Base-by-base conservation (phyloP, 2,888 invertebrate species). In the Plebejus anna region DNA sequence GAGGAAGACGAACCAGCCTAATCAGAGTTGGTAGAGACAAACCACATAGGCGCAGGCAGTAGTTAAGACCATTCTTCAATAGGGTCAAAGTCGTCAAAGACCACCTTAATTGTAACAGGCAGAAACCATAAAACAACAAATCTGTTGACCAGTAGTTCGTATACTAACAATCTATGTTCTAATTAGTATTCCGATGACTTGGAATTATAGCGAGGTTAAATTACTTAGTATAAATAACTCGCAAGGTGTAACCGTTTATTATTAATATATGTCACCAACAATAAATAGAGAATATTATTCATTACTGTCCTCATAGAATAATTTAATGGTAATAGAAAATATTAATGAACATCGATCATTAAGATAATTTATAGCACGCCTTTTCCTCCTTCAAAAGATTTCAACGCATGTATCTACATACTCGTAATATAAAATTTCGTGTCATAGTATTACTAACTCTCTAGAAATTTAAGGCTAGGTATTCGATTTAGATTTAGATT, bases 171-270 rank as follows among this genome's bases (percentile, higher is more conserved):
- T 73, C 72, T 55, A 32, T 51, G 51, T 28, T 32, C 73, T 6
- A 51, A 42, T 73, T 73, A 73, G 32, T 73, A 73, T 73, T 73
- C 73, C 47, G 73, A 73, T 55, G 55, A 55, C 73, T 73, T 73
- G 55, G 32, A 73, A 73, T 51, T 51, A 73, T n/a, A 73, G 73
- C 55, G 55, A 73, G 73, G 73, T 51, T 73, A 55, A 13, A 55
- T 73, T 28, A 55, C 55, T 73, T 55, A 73, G 51, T 51, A 55
- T 73, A 72, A 47, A 28, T 72, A 55, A 55, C 51, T 28, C 32
- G 51, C 73, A 73, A 73, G 73, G 73, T 73, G 55, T 55, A 51
- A 73, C 51, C 73, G 73, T 55, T 73, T 73, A 73, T 73, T 73
- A 73, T 28, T 66, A 13, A 66, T 66, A 61, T 51, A 72, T 73